Evolutionary conservation across 1,140 invertebrate species (phyloP).

Genomic region (Neodiprion lecontei): DNA sequence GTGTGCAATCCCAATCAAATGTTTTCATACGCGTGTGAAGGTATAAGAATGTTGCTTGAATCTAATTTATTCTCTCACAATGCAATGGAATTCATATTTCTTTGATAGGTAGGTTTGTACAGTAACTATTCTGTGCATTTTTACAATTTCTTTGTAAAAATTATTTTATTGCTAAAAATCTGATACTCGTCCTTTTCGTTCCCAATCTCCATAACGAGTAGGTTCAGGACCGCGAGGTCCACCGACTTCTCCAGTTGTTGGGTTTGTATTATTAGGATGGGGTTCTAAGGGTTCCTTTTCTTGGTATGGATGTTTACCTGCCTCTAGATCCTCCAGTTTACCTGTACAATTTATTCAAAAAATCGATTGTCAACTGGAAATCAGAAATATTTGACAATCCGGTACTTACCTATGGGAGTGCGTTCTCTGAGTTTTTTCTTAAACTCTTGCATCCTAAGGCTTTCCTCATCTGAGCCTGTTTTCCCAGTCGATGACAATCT

Average conservation of each 20-base stretch:
- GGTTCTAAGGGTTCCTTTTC: constrained; percentile 86
- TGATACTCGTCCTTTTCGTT: constrained; percentile 94
- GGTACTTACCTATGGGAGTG: constrained; percentile 51
- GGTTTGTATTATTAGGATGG: constrained; percentile 90
- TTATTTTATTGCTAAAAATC: constrained; percentile 78
- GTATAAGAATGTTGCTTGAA: too few species aligned
- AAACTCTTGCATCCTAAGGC: constrained; percentile 52
- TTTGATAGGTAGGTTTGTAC: too few species aligned
- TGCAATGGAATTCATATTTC: too few species aligned
- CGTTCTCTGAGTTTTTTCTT: constrained; percentile 56
- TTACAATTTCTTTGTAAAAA: too few species aligned
- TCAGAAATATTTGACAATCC: not conserved
- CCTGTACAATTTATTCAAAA: constrained; percentile 50
- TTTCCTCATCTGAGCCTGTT: constrained; percentile 39
- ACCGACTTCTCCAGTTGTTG: constrained; percentile 90
- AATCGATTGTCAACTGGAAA: not conserved
- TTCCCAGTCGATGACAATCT: constrained; percentile 37
- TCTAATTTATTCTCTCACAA: too few species aligned
- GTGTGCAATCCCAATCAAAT: too few species aligned
- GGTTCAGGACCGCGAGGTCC: constrained; percentile 97
- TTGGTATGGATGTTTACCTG: constrained; percentile 76
- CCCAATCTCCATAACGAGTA: constrained; percentile 99
- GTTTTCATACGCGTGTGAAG: too few species aligned
- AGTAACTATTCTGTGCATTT: too few species aligned
- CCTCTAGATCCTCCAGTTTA: constrained; percentile 71